Percentiles rank a stretch among this genome's conserved stretches.
These are phyloP conservation scores for Sardina pilchardus DNA, from an alignment of 2,113 vertebrate genomes.

Conservation along the genomic window DNA sequence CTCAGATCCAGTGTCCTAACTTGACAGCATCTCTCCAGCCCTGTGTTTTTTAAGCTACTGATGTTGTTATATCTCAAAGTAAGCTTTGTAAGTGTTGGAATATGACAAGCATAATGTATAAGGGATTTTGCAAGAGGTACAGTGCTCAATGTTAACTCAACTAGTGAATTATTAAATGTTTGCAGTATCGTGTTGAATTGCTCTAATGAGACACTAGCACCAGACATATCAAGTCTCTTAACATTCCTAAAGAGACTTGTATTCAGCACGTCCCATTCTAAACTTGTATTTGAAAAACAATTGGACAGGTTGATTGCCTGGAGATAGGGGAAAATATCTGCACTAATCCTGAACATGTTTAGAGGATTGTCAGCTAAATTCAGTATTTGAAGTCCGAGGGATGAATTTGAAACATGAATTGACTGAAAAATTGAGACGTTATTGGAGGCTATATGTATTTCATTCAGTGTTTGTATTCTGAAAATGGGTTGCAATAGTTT, in stretches of 20 bases:
- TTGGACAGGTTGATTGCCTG: constrained; percentile 53
- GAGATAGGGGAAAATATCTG: constrained; percentile 62
- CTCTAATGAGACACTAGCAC: constrained; percentile 44
- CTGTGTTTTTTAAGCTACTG: background rate
- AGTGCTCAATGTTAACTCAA: constrained; percentile 57
- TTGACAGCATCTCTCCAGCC: constrained; percentile 45
- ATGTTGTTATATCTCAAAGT: constrained; percentile 57
- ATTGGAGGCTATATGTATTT: background rate
- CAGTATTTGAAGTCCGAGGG: background rate
- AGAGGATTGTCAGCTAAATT: background rate
- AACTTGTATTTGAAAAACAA: constrained; percentile 18
- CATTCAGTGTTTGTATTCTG: background rate
- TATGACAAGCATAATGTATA: constrained; percentile 40
- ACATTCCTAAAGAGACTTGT: constrained; percentile 56
- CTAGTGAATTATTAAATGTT: constrained; percentile 57
- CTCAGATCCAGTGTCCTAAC: constrained; percentile 53
- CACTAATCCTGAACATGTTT: constrained; percentile 52
- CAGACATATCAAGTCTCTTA: constrained; percentile 58
- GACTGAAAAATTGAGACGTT: background rate
- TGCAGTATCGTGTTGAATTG: constrained; percentile 48
- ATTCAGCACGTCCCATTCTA: constrained; percentile 57
- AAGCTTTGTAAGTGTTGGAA: constrained; percentile 51
- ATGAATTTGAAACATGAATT: background rate
- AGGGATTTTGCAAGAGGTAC: constrained; percentile 55
- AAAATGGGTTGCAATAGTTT: background rate